Conservation (phyloP, 2,888 invertebrate genomes). For the Pterostichus niger region DNA sequence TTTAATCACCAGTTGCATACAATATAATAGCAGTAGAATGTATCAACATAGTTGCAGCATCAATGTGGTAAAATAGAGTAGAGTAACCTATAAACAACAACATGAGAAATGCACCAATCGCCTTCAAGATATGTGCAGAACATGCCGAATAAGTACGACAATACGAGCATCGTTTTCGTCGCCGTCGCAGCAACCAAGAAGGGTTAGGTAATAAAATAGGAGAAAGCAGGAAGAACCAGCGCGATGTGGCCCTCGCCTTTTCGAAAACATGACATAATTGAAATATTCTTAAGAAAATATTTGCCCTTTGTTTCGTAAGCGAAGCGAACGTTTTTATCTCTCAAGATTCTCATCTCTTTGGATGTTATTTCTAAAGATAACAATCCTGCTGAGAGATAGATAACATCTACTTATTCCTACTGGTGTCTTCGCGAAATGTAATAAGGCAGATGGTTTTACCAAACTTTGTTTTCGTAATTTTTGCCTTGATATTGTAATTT, state of each 20-base stretch:
- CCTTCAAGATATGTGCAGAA: not conserved
- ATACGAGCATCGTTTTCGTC: not conserved
- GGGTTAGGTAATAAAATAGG: conserved; percentile 8
- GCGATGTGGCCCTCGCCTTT: conserved; percentile 42
- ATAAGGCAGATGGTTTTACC: conserved; percentile 41
- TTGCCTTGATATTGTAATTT: conserved; percentile 17
- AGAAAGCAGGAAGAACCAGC: not conserved
- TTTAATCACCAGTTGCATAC: not conserved
- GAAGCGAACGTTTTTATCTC: conserved; percentile 55
- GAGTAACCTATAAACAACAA: not conserved
- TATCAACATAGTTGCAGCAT: not conserved
- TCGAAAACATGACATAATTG: conserved; percentile 66
- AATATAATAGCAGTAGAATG: not conserved
- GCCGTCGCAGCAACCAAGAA: not conserved
- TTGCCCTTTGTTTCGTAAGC: conserved; percentile 65
- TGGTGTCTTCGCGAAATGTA: conserved; percentile 53
- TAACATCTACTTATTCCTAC: conserved; percentile 62
- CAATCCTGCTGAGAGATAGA: conserved; percentile 64
- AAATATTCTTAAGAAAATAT: conserved; percentile 67
- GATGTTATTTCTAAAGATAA: conserved; percentile 67
- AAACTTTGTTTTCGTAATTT: conserved; percentile 13
- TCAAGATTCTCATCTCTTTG: conserved; percentile 59
- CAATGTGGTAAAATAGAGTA: not conserved
- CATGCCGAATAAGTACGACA: not conserved
- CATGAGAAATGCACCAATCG: conserved; percentile 18